phyloP scores from a whole-genome alignment of 2,113 vertebrate species.

The Andinoacara biseriatus region DNA sequence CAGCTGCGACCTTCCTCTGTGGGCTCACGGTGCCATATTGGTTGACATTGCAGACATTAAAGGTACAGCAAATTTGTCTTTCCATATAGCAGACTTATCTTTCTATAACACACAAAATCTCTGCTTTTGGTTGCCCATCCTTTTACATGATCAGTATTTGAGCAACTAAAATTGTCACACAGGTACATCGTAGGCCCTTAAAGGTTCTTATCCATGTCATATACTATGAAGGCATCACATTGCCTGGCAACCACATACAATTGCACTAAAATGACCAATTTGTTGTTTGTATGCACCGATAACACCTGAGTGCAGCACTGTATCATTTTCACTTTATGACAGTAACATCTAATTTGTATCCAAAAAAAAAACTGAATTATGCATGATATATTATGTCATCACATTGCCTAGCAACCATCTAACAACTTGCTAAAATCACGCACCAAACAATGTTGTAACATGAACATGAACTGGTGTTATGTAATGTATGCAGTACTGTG shows the following conservation, averaged over 20 bases:
- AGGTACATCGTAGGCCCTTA: background rate
- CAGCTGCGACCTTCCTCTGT: conserved; percentile 18
- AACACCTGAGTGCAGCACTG: background rate
- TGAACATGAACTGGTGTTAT: too few species aligned
- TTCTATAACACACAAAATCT: background rate
- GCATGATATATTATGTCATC: background rate
- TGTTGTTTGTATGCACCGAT: background rate
- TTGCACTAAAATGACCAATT: background rate
- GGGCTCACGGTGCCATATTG: background rate
- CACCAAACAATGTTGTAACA: fast-evolving
- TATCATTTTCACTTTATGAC: background rate
- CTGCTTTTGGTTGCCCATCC: too few species aligned
- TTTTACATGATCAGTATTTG: too few species aligned
- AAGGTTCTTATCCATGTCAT: background rate
- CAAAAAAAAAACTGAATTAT: background rate
- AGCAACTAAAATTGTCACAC: too few species aligned
- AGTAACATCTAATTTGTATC: background rate
- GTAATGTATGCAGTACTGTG: too few species aligned
- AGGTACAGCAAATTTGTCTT: background rate
- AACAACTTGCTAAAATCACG: background rate
- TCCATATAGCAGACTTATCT: too few species aligned
- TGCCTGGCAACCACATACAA: background rate
- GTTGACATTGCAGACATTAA: background rate
- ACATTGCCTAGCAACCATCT: background rate
- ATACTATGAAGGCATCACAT: background rate